Conservation (phyloP, 2,888 invertebrate species). For the Platycnemis pennipes region DNA sequence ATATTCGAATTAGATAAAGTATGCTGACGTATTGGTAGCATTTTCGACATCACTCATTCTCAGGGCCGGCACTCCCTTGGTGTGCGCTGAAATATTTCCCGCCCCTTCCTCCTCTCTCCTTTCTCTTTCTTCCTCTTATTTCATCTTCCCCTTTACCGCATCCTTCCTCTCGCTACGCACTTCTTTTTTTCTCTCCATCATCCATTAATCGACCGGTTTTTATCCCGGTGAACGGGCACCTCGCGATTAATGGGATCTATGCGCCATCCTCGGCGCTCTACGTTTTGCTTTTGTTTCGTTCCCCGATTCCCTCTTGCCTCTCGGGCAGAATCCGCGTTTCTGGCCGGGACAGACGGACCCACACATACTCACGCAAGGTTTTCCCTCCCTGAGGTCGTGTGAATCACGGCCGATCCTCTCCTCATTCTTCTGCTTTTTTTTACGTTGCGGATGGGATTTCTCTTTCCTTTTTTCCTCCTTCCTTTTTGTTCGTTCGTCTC, state of each 20-base stretch:
- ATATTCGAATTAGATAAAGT: not conserved
- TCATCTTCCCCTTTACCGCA: not conserved
- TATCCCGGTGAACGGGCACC: not conserved
- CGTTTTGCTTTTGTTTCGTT: not conserved
- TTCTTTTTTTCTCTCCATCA: not conserved
- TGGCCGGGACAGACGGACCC: not conserved
- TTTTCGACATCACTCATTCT: not conserved
- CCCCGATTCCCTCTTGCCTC: not conserved
- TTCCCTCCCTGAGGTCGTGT: conserved; percentile 22
- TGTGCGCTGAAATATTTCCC: not conserved
- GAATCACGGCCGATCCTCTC: conserved; percentile 24
- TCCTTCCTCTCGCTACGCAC: not conserved
- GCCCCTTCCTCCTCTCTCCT: not conserved
- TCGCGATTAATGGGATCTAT: conserved; percentile 31
- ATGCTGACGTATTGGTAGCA: not conserved
- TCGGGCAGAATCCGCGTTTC: conserved; percentile 5
- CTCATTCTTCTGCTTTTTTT: not conserved
- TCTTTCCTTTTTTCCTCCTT: not conserved
- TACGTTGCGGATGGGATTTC: not conserved
- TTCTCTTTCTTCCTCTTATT: not conserved
- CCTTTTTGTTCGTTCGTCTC: not conserved
- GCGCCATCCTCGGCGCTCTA: not conserved
- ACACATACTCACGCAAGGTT: not conserved
- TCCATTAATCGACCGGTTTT: conserved; percentile 39
- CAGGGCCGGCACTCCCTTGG: not conserved